Conservation (phyloP, 2,888 invertebrate species). For the Atrina japonica region DNA sequence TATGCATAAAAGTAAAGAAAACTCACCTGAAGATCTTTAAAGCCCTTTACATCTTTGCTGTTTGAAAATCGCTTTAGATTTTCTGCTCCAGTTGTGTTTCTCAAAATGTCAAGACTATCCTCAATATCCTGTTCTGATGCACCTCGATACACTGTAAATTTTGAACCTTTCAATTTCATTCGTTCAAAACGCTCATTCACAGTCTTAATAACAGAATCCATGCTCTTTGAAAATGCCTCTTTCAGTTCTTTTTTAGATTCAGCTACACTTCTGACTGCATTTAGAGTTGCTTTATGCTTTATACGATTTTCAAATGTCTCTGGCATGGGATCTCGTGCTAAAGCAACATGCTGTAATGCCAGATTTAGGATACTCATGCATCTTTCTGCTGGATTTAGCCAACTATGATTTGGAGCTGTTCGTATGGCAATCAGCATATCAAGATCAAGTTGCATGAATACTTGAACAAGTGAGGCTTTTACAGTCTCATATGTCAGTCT, state of each 20-base stretch:
- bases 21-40: slow-evolving; percentile 29
- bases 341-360: slow-evolving; percentile 44
- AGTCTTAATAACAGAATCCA: slow-evolving; percentile 11
- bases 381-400: slow-evolving; percentile 46
- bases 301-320: slow-evolving; percentile 29
- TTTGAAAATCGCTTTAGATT: too few species aligned
- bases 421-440: slow-evolving; percentile 41
- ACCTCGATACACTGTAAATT: slow-evolving; percentile 17
- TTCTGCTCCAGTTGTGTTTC: not conserved
- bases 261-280: slow-evolving; percentile 34
- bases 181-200: slow-evolving; percentile 30
- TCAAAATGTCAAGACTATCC: slow-evolving; percentile 6
- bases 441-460: slow-evolving; percentile 45
- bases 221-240: slow-evolving; percentile 19
- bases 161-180: slow-evolving; percentile 36
- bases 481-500: slow-evolving; percentile 37
- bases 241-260: slow-evolving; percentile 18
- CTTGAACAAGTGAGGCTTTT: slow-evolving; percentile 28
- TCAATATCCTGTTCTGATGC: slow-evolving; percentile 20
- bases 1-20: too few species aligned
- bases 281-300: slow-evolving; percentile 24
- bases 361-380: slow-evolving; percentile 45
- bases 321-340: slow-evolving; percentile 36
- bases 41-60: slow-evolving; percentile 13
- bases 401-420: slow-evolving; percentile 47